These are phyloP conservation scores for Ditylenchus dipsaci DNA, from an alignment of 1,140 invertebrate genomes.

Conservation along the genomic window DNA sequence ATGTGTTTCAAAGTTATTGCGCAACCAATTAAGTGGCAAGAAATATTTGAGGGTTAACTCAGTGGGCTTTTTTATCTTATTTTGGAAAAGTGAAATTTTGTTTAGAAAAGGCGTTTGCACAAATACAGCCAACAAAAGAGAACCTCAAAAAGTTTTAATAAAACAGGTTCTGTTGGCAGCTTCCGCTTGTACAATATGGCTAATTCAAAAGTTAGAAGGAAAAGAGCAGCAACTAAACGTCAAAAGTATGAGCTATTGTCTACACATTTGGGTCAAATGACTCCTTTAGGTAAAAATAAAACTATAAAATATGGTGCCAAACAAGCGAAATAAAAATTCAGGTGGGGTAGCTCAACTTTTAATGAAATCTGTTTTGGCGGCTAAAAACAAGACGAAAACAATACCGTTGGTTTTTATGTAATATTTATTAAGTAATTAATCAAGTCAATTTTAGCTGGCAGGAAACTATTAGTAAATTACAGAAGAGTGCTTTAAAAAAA, in stretches of 20 bases:
- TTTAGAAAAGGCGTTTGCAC: too few relatives aligned
- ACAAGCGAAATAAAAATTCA: too few relatives aligned
- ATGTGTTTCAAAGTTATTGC: not conserved
- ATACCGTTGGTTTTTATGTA: not conserved
- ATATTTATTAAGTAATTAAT: not conserved
- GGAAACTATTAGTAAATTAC: not conserved
- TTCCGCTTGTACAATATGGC: too few relatives aligned
- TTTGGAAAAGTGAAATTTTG: too few relatives aligned
- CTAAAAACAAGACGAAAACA: not conserved
- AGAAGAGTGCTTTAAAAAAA: not conserved
- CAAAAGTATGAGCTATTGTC: conserved; percentile 1
- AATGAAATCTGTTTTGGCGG: not conserved
- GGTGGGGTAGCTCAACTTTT: not conserved
- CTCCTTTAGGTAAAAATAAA: not conserved
- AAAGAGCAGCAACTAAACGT: not conserved
- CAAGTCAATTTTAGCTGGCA: not conserved
- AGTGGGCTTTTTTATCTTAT: not conserved
- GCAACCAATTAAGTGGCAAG: not conserved
- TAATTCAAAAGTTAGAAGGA: not conserved
- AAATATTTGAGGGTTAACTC: not conserved
- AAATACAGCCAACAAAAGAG: too few relatives aligned
- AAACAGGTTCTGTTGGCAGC: too few relatives aligned
- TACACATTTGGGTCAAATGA: not conserved
- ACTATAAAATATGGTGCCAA: too few relatives aligned
- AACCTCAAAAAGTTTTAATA: too few relatives aligned